Evolutionary conservation across 2,888 invertebrate genomes (phyloP), one percentile per base, ranked within the genome.

Genomic region (Digitonthophagus gazella): DNA sequence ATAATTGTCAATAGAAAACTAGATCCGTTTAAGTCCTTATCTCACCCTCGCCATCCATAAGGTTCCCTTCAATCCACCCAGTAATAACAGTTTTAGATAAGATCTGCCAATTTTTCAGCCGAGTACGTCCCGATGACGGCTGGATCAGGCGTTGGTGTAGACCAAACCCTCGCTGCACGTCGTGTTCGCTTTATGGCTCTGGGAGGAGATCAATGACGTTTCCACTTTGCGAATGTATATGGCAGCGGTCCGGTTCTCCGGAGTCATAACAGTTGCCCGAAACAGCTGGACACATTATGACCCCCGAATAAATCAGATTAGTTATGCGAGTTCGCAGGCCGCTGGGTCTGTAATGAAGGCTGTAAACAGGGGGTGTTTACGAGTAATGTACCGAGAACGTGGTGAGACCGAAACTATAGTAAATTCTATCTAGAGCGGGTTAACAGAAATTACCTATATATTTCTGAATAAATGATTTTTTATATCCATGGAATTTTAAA

Each of bases 301-400:
- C 20, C 28, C 20, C 18, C 61, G 61, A 61, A 61, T 61, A 61
- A 61, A 61, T 61, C 61, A 61, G 61, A 61, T 61, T 61, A 61
- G 61, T 61, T 61, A 61, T 61, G 61, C 15, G 61, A 19, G 61
- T 61, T 61, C 20, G 61, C 20, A 61, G 61, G 18, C 18, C 61
- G 61, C 20, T 19, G 6, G 19, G 28, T 44, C 28, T 44, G 61
- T 61, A 61, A 61, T 61, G 61, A 61, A 61, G 61, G 61, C 20
- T 19, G 61, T 44, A 44, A 44, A 44, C 28, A 44, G 28, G 28
- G 28, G 28, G 28, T 44, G 28, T 44, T 44, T 44, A 44, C 28
- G 28, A 44, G 28, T 44, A 44, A 44, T 44, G 3, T 44, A 44
- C 28, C 28, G 28, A 44, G 28, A 44, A 44, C 28, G 28, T 44